A percentile compares a stretch with the other conserved stretches of the same genome.
Conservation (phyloP, 2,888 invertebrate genomes). For the Apodemia mormo region DNA sequence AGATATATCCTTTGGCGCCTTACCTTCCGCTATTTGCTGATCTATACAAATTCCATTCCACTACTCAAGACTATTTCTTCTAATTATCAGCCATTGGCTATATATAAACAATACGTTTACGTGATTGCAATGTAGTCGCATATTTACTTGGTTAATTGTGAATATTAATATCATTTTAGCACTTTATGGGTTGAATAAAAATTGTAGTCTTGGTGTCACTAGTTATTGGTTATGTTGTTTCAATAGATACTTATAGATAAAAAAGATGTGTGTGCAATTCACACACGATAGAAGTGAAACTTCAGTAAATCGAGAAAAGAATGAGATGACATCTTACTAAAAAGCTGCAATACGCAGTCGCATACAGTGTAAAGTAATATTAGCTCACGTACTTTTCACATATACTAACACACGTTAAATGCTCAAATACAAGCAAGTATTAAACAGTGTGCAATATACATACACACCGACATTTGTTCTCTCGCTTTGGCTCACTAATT, state of each 20-base stretch:
- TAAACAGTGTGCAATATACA: too few species aligned
- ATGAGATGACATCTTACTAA: too few species aligned
- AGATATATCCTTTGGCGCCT: conserved; percentile 62
- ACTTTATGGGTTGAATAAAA: neutral
- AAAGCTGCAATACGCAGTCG: too few species aligned
- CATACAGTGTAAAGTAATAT: too few species aligned
- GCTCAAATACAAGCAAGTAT: too few species aligned
- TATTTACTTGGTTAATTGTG: neutral
- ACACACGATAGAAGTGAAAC: too few species aligned
- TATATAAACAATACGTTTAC: neutral
- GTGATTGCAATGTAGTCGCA: neutral
- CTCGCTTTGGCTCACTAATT: too few species aligned
- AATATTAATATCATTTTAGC: neutral
- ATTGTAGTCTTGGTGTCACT: neutral
- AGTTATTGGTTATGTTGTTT: neutral
- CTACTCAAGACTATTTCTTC: neutral
- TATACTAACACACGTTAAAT: too few species aligned
- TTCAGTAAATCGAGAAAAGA: too few species aligned
- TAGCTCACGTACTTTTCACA: too few species aligned
- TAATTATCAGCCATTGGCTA: neutral
- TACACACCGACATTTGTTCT: too few species aligned
- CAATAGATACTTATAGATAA: neutral
- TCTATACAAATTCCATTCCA: conserved; percentile 38
- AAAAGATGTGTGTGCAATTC: too few species aligned
- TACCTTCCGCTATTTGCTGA: conserved; percentile 55